Base-by-base conservation (phyloP, 2,888 invertebrate genomes). In the Octonoba sinensis region DNA sequence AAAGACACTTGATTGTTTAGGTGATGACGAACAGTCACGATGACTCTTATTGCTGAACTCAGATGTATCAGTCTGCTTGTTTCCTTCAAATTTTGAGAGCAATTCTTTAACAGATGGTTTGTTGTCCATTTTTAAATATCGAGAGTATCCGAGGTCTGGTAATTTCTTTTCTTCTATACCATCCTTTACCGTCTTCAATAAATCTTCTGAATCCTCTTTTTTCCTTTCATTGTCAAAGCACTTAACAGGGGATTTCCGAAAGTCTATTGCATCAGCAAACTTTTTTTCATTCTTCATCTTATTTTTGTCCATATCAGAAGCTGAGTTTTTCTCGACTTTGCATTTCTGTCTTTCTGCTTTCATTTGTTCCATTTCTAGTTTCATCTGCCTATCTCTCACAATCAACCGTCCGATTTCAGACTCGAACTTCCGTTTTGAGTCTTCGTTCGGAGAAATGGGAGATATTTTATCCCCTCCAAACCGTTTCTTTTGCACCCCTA, bases 361-460 rank as follows among this genome's bases (percentile, higher is more conserved):
- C 18, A 86, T 86, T 47, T 84, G 86, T 71, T 87, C 87, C 77
- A 90, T 85, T 77, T 90, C 90, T 64, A 89, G 88, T 36, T 88
- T 87, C 87, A 90, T 89, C 75, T 88, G 89, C 4, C 89, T 86
- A 70, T 90, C 90, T 11, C 89, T 86, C 0, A 90, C 87, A 51
- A 90, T 89, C 83, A 90, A 90, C 12, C 90, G 85, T 0, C 90
- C 90, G 24, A 90, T 90, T 85, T 90, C 90, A 1, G 90, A 89
- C 79, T 90, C 90, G 83, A 90, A 89, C 78, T 88, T 89, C 3
- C 89, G 86, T n/a, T 85, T 85, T 0, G 85, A 84, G 64, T 86
- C 86, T 47, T 85, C 86, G 24, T 85, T 73, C 1, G 86, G 86
- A 18, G 85, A 85, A 44, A 83, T 69, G 20, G 82, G 82, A 27